A percentile compares a stretch with the other conserved stretches of the same genome.
These are phyloP conservation scores for Diabrotica balteata DNA, from an alignment of 2,888 invertebrate genomes.

Conservation along the genomic window DNA sequence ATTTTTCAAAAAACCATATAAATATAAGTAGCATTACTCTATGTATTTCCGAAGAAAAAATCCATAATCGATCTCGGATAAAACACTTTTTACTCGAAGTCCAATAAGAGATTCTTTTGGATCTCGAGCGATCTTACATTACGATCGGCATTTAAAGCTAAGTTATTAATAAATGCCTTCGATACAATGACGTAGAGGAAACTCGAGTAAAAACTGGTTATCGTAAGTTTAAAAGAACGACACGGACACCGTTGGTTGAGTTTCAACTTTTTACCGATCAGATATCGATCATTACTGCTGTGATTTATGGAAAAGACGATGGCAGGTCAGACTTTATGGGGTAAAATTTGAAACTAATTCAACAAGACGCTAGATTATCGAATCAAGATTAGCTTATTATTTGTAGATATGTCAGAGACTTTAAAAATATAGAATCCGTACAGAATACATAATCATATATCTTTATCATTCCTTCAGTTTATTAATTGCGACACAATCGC, in stretches of 20 bases:
- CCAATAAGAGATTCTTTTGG: slow-evolving; percentile 21
- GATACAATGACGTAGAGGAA: slow-evolving; percentile 26
- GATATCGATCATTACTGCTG: slow-evolving; percentile 30
- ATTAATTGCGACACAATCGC: too few relatives aligned
- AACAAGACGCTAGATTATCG: too few relatives aligned
- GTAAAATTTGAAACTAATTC: too few relatives aligned
- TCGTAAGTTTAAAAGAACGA: slow-evolving; percentile 23
- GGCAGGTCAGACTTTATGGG: too few relatives aligned
- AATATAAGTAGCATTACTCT: slow-evolving; percentile 10
- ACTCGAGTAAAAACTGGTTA: slow-evolving; percentile 28
- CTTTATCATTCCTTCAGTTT: too few relatives aligned
- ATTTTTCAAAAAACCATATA: slow-evolving; percentile 6
- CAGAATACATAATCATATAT: too few relatives aligned
- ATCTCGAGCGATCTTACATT: slow-evolving; percentile 19
- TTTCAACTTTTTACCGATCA: slow-evolving; percentile 26
- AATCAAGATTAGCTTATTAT: too few relatives aligned
- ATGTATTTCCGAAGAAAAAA: slow-evolving; percentile 9
- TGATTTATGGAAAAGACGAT: slow-evolving; percentile 27
- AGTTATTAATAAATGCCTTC: slow-evolving; percentile 32
- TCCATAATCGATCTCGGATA: slow-evolving; percentile 20
- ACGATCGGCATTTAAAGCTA: slow-evolving; percentile 25
- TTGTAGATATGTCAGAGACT: too few relatives aligned
- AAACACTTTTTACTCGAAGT: slow-evolving; percentile 18
- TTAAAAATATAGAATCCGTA: too few relatives aligned
- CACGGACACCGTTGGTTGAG: slow-evolving; percentile 28